These are phyloP conservation scores for Gallinago paraguaiae DNA, from an alignment of 2,113 vertebrate genomes.

Conservation along the genomic window DNA sequence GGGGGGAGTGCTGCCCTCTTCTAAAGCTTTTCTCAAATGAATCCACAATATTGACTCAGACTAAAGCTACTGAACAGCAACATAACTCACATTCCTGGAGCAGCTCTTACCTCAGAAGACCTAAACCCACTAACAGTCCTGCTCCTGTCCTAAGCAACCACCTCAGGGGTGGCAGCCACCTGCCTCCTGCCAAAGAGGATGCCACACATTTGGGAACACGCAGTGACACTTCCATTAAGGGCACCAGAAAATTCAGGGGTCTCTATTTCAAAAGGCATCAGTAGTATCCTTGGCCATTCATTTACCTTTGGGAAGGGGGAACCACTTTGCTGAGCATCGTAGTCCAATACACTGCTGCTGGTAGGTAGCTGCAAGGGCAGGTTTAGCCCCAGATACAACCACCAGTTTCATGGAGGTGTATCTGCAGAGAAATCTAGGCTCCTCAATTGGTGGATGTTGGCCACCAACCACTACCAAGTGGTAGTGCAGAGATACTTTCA, in stretches of 20 bases:
- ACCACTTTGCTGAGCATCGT: accelerated
- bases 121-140: background rate
- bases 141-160: background rate
- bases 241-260: background rate
- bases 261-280: background rate
- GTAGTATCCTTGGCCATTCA: background rate
- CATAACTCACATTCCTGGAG: background rate
- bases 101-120: background rate
- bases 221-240: background rate
- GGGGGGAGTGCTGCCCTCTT: background rate
- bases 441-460: background rate
- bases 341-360: background rate
- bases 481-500: background rate
- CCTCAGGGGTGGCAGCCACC: background rate
- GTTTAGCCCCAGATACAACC: background rate
- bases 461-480: background rate
- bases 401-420: background rate
- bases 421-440: background rate
- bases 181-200: background rate
- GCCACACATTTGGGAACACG: background rate
- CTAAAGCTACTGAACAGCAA: background rate
- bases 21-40: background rate
- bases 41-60: background rate
- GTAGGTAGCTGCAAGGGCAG: background rate
- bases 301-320: background rate